Base-by-base conservation (phyloP, 2,113 vertebrate species). In the Sus scrofa region DNA sequence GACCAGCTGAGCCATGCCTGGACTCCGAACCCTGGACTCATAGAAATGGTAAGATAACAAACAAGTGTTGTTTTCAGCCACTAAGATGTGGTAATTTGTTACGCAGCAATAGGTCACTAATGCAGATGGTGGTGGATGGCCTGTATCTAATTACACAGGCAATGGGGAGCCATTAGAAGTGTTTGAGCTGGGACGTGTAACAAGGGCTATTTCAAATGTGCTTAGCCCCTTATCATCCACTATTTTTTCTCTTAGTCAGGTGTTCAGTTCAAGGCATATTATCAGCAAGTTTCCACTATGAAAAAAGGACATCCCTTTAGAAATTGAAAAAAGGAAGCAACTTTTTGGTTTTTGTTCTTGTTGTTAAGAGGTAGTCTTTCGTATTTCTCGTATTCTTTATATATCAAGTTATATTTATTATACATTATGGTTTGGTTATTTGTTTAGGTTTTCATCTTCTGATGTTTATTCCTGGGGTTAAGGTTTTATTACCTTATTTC, bases 201-300 rank as follows among this genome's bases (percentile, higher is more conserved):
- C 19, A 32, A 89, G 78, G 86, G 26, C 11, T 32, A 68, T 58
- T 7, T 83, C 39, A 63, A 16, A 75, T 32, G 8, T 60, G 60
- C n/a, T 62, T 50, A 65, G 60, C 12, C 34, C 34, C 19, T 75
- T 34, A 19, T 26, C 70, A 65, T 58, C 58, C 14, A 26, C 22
- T 50, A 11, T 18, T 52, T 79, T 78, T 73, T 52, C 54, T 39
- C 3, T 14, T 58, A 11, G 16, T 11, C 10, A 58, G 22, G 4
- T 58, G 73, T 32, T 96, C 34, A 82, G 11, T 58, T 83, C 70
- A 89, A 81, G 56, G 86, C 22, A 89, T n/a, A 79, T 78, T 77
- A 83, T 22, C 20, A 74, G 63, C 13, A 77, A 52, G 3, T 58
- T 96, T 86, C 70, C 52, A 50, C 34, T 24, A 94, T 62, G 77